A percentile compares a stretch with the other conserved stretches of the same genome.
These are phyloP conservation scores for Napeogenes inachia DNA, from an alignment of 2,888 invertebrate genomes.

Conservation along the genomic window DNA sequence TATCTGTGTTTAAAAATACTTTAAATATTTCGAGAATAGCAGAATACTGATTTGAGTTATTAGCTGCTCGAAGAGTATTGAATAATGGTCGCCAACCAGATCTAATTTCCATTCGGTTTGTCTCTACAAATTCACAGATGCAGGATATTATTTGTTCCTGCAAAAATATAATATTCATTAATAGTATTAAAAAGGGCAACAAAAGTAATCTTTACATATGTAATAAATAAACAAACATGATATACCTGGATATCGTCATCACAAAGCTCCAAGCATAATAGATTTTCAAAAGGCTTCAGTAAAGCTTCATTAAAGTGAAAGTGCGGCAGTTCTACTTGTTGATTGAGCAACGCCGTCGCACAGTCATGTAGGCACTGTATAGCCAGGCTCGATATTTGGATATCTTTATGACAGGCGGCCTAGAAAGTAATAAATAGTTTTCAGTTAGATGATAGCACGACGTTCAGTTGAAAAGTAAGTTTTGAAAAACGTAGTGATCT, in stretches of 20 bases:
- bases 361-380: constrained; percentile 95
- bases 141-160: constrained; percentile 95
- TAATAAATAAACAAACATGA: constrained; percentile 9
- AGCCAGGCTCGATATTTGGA: constrained; percentile 91
- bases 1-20: constrained; percentile 94
- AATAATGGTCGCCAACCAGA: constrained; percentile 98
- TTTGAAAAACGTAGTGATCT: no score
- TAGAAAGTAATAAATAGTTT: constrained; percentile 40
- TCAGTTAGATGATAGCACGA: no score
- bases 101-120: constrained; percentile 93
- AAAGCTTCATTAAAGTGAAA: constrained; percentile 97
- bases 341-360: constrained; percentile 90
- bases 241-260: constrained; percentile 93
- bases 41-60: constrained; percentile 83
- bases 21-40: constrained; percentile 94
- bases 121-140: constrained; percentile 97
- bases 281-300: constrained; percentile 96
- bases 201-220: no score
- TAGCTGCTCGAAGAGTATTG: constrained; percentile 92
- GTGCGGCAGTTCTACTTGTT: constrained; percentile 92
- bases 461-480: no score
- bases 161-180: constrained; percentile 34
- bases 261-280: constrained; percentile 94
- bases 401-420: constrained; percentile 95
- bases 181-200: not conserved